These are phyloP conservation scores for Callospermophilus lateralis DNA, from an alignment of 2,113 vertebrate genomes.

Conservation along the genomic window DNA sequence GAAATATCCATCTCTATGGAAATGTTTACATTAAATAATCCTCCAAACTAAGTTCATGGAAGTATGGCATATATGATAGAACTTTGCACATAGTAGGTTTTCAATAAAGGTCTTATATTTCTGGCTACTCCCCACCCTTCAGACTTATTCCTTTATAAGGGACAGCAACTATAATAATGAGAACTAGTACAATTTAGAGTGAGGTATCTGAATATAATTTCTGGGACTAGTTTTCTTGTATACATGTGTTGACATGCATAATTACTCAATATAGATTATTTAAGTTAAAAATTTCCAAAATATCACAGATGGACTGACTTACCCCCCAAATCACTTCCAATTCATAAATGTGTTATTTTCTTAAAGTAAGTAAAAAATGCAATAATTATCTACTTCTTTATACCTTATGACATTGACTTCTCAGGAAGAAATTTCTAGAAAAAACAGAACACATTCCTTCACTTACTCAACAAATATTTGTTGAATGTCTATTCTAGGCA, in stretches of 20 bases:
- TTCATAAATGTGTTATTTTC: not conserved
- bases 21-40: not conserved
- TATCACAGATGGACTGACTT: not conserved
- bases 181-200: not conserved
- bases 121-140: fast-evolving
- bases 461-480: not conserved
- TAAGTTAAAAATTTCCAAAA: slow-evolving; percentile 27
- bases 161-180: not conserved
- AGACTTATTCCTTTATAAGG: not conserved
- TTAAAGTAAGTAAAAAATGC: not conserved
- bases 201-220: not conserved
- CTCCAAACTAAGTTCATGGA: not conserved
- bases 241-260: not conserved
- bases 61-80: not conserved
- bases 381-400: not conserved
- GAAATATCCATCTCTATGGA: slow-evolving; percentile 19
- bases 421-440: not conserved
- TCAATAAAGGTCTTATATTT: not conserved
- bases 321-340: not conserved
- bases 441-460: not conserved
- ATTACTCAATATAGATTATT: not conserved
- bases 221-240: not conserved
- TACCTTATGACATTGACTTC: not conserved
- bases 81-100: not conserved
- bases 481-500: not conserved